Base-by-base conservation (phyloP, 2,797 vertebrate genomes). In the Odontamblyopus rebecca region DNA sequence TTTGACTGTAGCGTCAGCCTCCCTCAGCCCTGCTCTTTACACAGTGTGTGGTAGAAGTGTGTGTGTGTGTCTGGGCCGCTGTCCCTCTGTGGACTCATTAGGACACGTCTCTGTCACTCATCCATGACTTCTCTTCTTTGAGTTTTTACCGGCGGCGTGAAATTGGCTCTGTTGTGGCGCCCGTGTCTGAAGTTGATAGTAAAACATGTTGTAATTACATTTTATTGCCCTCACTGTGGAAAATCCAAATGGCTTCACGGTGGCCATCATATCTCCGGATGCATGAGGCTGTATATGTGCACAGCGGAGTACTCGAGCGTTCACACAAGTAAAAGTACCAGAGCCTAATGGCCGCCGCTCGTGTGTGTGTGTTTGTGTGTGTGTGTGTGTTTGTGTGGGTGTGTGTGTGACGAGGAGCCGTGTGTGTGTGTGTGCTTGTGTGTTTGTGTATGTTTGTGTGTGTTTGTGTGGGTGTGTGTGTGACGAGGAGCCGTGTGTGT, bases 141-240 rank as follows among this genome's bases (percentile, higher is more conserved):
- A 66, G 62, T 88, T 85, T 88, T 87, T 87, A 92, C 84, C 90
- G 87, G 88, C 89, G 67, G 85, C 86, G 83, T 89, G 82, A 90
- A 91, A 93, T 92, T 86, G 89, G 88, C 90, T 92, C 53, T 81
- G 82, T 78, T 82, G 87, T 90, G 91, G 79, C 48, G 76, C 85
- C 85, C 81, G 80, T 26, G 83, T 91, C 82, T 78, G 82, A 88
- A 91, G 83, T 88, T 93, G 88, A 89, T 89, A 82, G 86, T 90
- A 86, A 90, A 92, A 92, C 88, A 89, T 82, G 84, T 92, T 90
- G 87, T 93, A 92, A 92, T 93, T 93, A 92, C 88, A 88, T 93
- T 93, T 91, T 90, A 89, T 92, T 88, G 83, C 86, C 78, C 79
- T 85, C 82, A 78, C 83, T 84, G 74, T 71, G 60, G 77, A 89